Evolutionary conservation across 2,888 invertebrate species (phyloP).

Genomic region (Coleophora deauratella): DNA sequence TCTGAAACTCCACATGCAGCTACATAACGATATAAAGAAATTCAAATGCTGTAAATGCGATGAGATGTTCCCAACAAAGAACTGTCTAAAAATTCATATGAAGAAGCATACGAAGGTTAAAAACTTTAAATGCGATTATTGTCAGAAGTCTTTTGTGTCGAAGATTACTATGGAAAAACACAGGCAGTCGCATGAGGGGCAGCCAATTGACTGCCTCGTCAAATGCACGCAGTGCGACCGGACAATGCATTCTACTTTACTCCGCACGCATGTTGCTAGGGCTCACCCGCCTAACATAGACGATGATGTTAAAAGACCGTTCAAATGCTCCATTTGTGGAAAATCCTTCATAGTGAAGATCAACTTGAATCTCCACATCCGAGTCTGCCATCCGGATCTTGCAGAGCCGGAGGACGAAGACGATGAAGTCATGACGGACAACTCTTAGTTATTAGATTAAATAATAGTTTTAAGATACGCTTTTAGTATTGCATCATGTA

Average conservation of each 20-base stretch:
- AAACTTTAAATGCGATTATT: conserved; percentile 65
- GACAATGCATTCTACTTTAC: conserved; percentile 56
- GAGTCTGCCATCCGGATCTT: conserved; percentile 63
- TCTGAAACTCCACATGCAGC: conserved; percentile 63
- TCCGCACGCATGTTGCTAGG: conserved; percentile 52
- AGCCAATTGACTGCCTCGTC: conserved; percentile 60
- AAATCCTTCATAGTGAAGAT: conserved; percentile 66
- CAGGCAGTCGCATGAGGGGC: conserved; percentile 56
- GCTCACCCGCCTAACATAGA: conserved; percentile 51
- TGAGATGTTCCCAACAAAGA: conserved; percentile 65
- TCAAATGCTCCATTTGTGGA: conserved; percentile 62
- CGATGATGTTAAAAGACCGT: conserved; percentile 61
- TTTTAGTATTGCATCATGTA: conserved; percentile 1
- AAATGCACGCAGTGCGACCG: conserved; percentile 63
- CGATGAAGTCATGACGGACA: conserved; percentile 65
- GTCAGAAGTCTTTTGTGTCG: conserved; percentile 60
- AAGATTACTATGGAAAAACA: conserved; percentile 69
- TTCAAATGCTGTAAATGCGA: conserved; percentile 67
- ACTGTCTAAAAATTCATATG: conserved; percentile 65
- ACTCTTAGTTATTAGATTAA: conserved; percentile 38
- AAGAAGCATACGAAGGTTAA: conserved; percentile 67
- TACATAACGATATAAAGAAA: conserved; percentile 65
- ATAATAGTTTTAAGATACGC: conserved; percentile 3
- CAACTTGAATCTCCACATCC: conserved; percentile 59
- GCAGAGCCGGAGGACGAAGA: conserved; percentile 64